A percentile compares a stretch with the other conserved stretches of the same genome.
Evolutionary conservation across 1,140 invertebrate genomes (phyloP).

Genomic region (Ctenoplectra terminalis): DNA sequence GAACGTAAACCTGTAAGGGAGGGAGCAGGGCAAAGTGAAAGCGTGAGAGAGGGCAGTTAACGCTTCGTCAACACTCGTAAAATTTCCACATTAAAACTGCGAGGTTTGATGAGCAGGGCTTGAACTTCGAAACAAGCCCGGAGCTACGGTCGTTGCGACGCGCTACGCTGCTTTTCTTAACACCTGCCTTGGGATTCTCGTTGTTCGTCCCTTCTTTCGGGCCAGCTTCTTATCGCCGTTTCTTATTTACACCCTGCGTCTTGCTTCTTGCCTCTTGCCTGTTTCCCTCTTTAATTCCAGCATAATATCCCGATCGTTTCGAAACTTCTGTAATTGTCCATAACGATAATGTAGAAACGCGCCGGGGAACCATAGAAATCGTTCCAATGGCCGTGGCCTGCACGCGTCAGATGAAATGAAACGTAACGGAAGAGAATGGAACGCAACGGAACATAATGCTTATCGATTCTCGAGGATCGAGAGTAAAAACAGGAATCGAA

Average conservation of each 20-base stretch:
- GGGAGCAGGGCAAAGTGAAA: conserved; percentile 35
- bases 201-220: conserved; percentile 1
- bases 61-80: conserved; percentile 72
- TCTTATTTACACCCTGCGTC: background rate
- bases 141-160: conserved; percentile 22
- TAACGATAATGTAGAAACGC: conserved; percentile 28
- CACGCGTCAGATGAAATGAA: background rate
- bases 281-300: conserved; percentile 28
- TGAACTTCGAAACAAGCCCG: conserved; percentile 64
- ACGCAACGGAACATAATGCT: too few species aligned
- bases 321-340: conserved; percentile 44
- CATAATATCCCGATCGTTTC: conserved; percentile 40
- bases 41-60: conserved; percentile 55
- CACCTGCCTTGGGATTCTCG: conserved; percentile 45
- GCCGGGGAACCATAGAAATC: background rate
- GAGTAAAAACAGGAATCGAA: too few species aligned
- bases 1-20: conserved; percentile 46
- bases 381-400: background rate
- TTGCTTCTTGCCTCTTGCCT: too few species aligned
- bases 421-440: too few species aligned
- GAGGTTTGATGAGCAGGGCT: conserved; percentile 53
- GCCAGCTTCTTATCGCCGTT: background rate
- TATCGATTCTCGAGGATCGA: too few species aligned
- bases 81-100: conserved; percentile 70
- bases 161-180: conserved; percentile 21